A percentile compares a stretch with the other conserved stretches of the same genome.
Evolutionary conservation across 1,140 invertebrate species (phyloP).

Genomic region (Lerema accius): DNA sequence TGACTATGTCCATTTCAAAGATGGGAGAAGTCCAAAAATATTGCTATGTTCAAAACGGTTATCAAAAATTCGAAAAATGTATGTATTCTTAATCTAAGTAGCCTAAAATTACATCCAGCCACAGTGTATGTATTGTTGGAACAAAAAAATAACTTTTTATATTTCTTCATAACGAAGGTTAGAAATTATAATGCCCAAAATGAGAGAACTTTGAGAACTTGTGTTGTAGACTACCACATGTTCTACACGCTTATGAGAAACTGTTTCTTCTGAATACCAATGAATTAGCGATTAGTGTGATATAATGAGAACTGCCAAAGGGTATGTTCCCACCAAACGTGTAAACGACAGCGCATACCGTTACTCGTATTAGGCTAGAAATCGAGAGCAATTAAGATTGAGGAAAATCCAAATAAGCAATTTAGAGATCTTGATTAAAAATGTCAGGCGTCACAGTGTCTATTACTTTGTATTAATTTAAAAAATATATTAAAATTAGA

Average conservation of each 20-base stretch:
- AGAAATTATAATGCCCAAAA: no score
- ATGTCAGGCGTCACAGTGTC: background rate
- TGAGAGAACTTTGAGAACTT: slow-evolving; percentile 16
- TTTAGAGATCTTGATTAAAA: background rate
- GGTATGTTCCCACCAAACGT: slow-evolving; percentile 31
- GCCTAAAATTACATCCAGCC: no score
- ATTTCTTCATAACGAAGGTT: no score
- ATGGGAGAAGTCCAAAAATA: no score
- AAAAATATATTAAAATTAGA: background rate
- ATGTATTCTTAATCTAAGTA: no score
- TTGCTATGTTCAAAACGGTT: no score
- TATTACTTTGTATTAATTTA: background rate
- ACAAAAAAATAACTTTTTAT: no score
- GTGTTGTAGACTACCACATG: slow-evolving; percentile 28
- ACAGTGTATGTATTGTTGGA: no score
- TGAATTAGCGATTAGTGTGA: slow-evolving; percentile 27
- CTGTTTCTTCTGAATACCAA: slow-evolving; percentile 26
- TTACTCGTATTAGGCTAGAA: slow-evolving; percentile 10
- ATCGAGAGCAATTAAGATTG: slow-evolving; percentile 23
- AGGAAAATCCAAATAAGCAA: background rate
- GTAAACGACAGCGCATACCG: slow-evolving; percentile 7
- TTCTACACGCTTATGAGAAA: slow-evolving; percentile 26
- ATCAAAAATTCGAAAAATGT: no score
- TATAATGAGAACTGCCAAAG: slow-evolving; percentile 33
- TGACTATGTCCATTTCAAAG: no score